These are phyloP conservation scores for Babyrousa celebensis DNA, from an alignment of 2,797 vertebrate genomes.

Conservation along the genomic window DNA sequence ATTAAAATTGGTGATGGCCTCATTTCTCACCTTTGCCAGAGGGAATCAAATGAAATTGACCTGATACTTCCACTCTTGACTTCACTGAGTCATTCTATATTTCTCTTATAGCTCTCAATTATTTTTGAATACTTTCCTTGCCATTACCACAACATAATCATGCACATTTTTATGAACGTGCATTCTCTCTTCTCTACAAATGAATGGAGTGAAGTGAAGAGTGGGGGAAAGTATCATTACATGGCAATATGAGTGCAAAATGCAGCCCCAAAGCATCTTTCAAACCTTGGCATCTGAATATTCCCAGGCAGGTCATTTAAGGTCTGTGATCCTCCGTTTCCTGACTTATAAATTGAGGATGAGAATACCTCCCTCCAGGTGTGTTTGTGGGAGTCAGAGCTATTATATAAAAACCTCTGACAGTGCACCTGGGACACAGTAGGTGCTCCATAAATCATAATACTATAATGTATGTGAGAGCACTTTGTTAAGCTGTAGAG, in stretches of 20 bases:
- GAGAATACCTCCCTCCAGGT: neutral
- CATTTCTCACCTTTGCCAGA: constrained; percentile 67
- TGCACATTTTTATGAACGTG: constrained; percentile 61
- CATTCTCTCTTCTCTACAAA: constrained; percentile 25
- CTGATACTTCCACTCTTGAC: constrained; percentile 58
- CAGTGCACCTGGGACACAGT: neutral
- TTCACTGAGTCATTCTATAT: constrained; percentile 32
- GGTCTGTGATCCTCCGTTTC: neutral
- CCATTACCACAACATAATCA: constrained; percentile 66
- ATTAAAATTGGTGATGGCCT: constrained; percentile 70
- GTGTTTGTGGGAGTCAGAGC: neutral
- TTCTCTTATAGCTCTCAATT: constrained; percentile 73
- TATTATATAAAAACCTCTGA: neutral
- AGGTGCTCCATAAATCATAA: neutral
- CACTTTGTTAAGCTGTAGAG: neutral
- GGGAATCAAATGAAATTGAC: constrained; percentile 63
- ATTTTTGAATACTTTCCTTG: constrained; percentile 70
- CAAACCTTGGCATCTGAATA: neutral
- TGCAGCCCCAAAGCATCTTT: neutral
- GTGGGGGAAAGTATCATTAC: neutral
- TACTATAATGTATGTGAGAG: neutral
- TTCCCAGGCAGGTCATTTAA: neutral
- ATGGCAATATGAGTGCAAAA: neutral
- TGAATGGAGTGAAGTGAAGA: constrained; percentile 53
- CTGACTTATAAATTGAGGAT: constrained; percentile 53